Conservation (phyloP, 1,140 invertebrate species). For the Charaxes varanes region DNA sequence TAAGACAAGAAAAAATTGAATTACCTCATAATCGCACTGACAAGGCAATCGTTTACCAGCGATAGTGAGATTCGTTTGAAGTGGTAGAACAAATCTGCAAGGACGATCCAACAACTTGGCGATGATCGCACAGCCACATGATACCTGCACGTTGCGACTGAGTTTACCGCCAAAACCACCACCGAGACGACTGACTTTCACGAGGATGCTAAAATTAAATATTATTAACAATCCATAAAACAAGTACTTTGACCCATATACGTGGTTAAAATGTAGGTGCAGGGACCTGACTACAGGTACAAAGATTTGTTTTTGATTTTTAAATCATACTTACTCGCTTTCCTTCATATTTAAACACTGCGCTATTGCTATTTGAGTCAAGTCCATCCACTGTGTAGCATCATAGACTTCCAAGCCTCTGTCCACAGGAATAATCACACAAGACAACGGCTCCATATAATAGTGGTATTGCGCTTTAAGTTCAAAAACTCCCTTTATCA, state of each 20-base stretch:
- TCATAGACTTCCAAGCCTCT: constrained; percentile 77
- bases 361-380: constrained; percentile 77
- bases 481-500: constrained; percentile 51
- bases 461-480: constrained; percentile 63
- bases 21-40: constrained; percentile 68
- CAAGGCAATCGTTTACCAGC: constrained; percentile 77
- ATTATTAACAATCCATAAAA: background rate
- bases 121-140: constrained; percentile 78
- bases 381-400: constrained; percentile 81
- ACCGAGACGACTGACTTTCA: constrained; percentile 79
- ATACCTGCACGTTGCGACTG: constrained; percentile 71
- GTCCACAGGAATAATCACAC: constrained; percentile 78
- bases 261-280: too few relatives aligned
- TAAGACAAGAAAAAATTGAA: too few relatives aligned
- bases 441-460: constrained; percentile 76
- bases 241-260: background rate
- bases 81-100: constrained; percentile 78
- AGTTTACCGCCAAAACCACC: constrained; percentile 84
- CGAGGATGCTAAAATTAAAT: constrained; percentile 73
- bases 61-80: constrained; percentile 80
- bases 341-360: constrained; percentile 68
- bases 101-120: constrained; percentile 77
- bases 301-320: too few relatives aligned
- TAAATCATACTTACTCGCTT: constrained; percentile 45
- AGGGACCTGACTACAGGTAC: too few relatives aligned